Base-by-base conservation (phyloP, 2,113 vertebrate species). In the Dasyprocta punctata region DNA sequence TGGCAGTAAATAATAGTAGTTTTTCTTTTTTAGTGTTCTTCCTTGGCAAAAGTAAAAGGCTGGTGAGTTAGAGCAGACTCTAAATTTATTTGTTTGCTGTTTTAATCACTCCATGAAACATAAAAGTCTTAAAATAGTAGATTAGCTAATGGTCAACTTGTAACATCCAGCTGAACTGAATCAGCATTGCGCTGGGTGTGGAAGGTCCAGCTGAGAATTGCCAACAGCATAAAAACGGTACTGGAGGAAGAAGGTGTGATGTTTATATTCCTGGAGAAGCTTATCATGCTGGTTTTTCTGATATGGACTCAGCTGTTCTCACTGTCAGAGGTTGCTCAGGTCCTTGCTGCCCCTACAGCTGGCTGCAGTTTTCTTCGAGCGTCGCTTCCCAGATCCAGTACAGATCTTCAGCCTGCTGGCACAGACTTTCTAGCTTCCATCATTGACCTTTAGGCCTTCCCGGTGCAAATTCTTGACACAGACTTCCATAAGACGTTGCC, bases 11-110 rank as follows among this genome's bases (percentile, higher is more conserved):
- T 89, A 82, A 73, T 24, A 36, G 38, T 83, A 89, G 67, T 87
- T 89, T 95, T 75, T 78, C 13, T 44, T 86, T 86, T 85, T 65
- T 61, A 86, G 90, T 52, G n/a, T 65, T 47, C 60, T 96, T 89
- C 24, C 71, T 88, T 87, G 60, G 86, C 81, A 94, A 90, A 75
- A 81, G 90, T 47, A 63, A 96, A 92, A 54, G 52, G 22, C 26
- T 90, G 69, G 61, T 26, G 47, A 88, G 77, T 56, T 84, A 28
- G 36, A 49, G 7, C 36, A 90, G 61, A 75, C 12, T 63, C 80
- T 63, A 78, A 24, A 83, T 86, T 52, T 93, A 73, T 93, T 91
- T 90, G 10, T 65, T 80, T 90, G 41, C 41, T 94, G 13, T 88
- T 95, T 84, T 56, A 84, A 75, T 90, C 77, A 67, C 58, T 65